phyloP scores from a whole-genome alignment of 2,797 vertebrate genomes.

The Peromyscus aztecus region DNA sequence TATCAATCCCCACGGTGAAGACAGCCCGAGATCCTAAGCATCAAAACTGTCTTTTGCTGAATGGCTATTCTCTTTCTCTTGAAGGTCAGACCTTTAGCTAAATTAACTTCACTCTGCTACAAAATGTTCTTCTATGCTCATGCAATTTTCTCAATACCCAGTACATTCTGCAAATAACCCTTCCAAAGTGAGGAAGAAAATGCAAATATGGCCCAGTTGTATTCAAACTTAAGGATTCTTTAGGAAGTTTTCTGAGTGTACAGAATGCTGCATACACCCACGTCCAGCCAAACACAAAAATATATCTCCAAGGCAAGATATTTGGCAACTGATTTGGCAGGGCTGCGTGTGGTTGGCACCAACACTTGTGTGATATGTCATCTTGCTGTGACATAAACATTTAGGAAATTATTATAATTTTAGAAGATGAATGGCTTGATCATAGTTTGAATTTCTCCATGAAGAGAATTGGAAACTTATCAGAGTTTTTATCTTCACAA shows the following conservation, averaged over 20 bases:
- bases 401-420: slow-evolving; percentile 55
- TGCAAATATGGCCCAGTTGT: not conserved
- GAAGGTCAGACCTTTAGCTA: not conserved
- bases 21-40: not conserved
- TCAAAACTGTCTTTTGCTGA: not conserved
- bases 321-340: not conserved
- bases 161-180: not conserved
- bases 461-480: slow-evolving; percentile 49
- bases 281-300: slow-evolving; percentile 20
- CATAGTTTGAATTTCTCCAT: slow-evolving; percentile 46
- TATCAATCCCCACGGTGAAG: not conserved
- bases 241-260: not conserved
- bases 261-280: not conserved
- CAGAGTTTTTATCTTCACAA: slow-evolving; percentile 35
- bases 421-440: slow-evolving; percentile 32
- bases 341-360: not conserved
- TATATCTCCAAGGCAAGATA: slow-evolving; percentile 30
- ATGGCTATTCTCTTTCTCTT: not conserved
- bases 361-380: not conserved
- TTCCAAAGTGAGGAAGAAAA: not conserved
- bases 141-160: not conserved
- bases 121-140: not conserved
- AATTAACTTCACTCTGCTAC: not conserved
- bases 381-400: slow-evolving; percentile 22
- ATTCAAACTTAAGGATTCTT: not conserved